Evolutionary conservation across 2,888 invertebrate species (phyloP).

Genomic region (Acanthosoma haemorrhoidale): DNA sequence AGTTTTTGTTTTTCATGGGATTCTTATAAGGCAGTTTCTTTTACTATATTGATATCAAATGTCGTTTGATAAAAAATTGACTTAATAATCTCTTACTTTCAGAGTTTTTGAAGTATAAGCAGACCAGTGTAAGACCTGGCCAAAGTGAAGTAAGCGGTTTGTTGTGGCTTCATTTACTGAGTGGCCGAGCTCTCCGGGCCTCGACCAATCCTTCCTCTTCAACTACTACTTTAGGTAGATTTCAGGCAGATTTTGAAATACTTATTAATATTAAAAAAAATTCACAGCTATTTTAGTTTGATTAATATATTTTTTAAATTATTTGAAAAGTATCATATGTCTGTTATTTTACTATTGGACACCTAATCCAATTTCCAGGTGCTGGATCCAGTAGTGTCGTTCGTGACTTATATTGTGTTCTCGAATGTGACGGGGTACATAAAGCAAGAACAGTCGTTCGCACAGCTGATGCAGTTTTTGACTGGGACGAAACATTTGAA

Average conservation of each 20-base stretch:
- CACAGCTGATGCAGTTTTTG: slow-evolving; percentile 92
- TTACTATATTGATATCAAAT: too few relatives aligned
- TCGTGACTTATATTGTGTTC: slow-evolving; percentile 92
- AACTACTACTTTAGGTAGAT: slow-evolving; percentile 30
- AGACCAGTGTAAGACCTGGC: slow-evolving; percentile 38
- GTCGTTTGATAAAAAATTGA: too few relatives aligned
- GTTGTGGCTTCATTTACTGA: slow-evolving; percentile 82
- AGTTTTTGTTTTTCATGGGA: too few relatives aligned
- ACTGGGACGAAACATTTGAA: slow-evolving; percentile 99
- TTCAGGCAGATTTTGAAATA: background rate
- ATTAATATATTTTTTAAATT: background rate
- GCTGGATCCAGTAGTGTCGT: slow-evolving; percentile 50
- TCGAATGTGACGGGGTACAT: slow-evolving; percentile 94
- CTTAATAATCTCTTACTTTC: slow-evolving; percentile 46
- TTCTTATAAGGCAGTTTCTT: too few relatives aligned
- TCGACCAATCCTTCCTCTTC: slow-evolving; percentile 38
- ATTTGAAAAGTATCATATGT: too few relatives aligned
- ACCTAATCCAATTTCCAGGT: slow-evolving; percentile 43
- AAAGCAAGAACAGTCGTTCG: slow-evolving; percentile 94
- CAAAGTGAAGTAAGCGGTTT: slow-evolving; percentile 69
- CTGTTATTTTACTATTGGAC: background rate
- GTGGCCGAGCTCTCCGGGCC: slow-evolving; percentile 78
- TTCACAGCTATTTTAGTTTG: too few relatives aligned
- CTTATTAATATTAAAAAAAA: background rate
- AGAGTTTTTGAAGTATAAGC: slow-evolving; percentile 86